phyloP scores from a whole-genome alignment of 2,888 invertebrate species.

The Cheilosia scutellata region DNA sequence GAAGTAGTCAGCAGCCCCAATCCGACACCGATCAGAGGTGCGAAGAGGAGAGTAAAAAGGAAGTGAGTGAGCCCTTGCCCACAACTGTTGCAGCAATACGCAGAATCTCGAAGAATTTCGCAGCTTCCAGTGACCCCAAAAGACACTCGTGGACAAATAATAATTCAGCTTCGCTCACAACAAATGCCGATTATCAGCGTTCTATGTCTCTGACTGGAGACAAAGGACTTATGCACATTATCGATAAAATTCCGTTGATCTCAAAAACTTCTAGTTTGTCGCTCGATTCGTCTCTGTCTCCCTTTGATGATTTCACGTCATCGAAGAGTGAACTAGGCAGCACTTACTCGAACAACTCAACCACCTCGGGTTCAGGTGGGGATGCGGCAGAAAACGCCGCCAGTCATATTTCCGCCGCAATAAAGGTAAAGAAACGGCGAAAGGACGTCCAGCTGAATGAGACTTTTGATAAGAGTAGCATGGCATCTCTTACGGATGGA shows the following conservation, averaged over 20 bases:
- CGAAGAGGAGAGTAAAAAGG: slow-evolving; percentile 56
- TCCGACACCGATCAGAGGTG: slow-evolving; percentile 52
- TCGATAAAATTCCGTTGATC: slow-evolving; percentile 83
- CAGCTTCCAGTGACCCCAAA: slow-evolving; percentile 80
- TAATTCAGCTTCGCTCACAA: slow-evolving; percentile 70
- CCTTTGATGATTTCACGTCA: slow-evolving; percentile 83
- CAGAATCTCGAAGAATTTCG: slow-evolving; percentile 79
- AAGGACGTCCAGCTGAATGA: slow-evolving; percentile 83
- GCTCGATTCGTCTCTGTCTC: slow-evolving; percentile 83
- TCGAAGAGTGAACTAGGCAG: slow-evolving; percentile 83
- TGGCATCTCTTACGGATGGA: slow-evolving; percentile 83
- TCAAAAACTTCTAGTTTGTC: slow-evolving; percentile 84
- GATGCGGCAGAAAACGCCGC: slow-evolving; percentile 67
- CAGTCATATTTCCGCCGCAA: slow-evolving; percentile 52
- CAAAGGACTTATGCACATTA: slow-evolving; percentile 83
- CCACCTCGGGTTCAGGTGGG: slow-evolving; percentile 78
- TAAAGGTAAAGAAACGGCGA: slow-evolving; percentile 81
- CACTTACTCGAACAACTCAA: slow-evolving; percentile 80
- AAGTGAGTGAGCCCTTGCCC: slow-evolving; percentile 81
- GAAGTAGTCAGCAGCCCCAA: slow-evolving; percentile 77
- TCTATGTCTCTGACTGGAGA: slow-evolving; percentile 82
- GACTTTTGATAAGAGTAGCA: slow-evolving; percentile 84
- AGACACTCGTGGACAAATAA: slow-evolving; percentile 83
- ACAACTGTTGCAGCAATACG: slow-evolving; percentile 81
- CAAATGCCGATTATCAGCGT: slow-evolving; percentile 80